phyloP scores from a whole-genome alignment of 2,888 invertebrate species.

The Scaptomyza caliginosa region DNA sequence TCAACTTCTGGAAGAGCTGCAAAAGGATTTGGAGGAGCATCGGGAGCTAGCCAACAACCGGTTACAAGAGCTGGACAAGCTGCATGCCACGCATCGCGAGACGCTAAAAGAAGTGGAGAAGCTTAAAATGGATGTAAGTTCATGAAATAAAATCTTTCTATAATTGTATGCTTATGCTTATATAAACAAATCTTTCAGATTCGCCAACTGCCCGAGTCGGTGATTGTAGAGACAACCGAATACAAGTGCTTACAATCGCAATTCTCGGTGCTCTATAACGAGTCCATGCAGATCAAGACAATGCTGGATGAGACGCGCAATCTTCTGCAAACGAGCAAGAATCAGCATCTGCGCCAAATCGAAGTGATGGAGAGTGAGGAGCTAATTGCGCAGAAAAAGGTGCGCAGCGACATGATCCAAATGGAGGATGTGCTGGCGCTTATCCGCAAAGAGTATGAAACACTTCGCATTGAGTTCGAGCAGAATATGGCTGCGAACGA shows the following conservation, averaged over 20 bases:
- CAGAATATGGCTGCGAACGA: slow-evolving; percentile 99
- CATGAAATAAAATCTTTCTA: not conserved
- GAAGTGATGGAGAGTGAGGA: slow-evolving; percentile 99
- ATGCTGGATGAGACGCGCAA: slow-evolving; percentile 95
- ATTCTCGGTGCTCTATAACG: slow-evolving; percentile 98
- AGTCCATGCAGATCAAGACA: slow-evolving; percentile 97
- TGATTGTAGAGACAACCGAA: slow-evolving; percentile 98
- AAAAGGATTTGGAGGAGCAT: slow-evolving; percentile 96
- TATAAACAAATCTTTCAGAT: slow-evolving; percentile 86
- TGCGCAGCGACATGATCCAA: slow-evolving; percentile 98
- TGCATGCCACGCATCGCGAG: slow-evolving; percentile 96
- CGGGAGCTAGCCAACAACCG: slow-evolving; percentile 96
- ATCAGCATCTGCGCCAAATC: slow-evolving; percentile 96
- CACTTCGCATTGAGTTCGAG: slow-evolving; percentile 98
- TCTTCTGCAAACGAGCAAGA: slow-evolving; percentile 95
- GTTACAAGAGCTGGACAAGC: slow-evolving; percentile 95
- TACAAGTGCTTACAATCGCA: slow-evolving; percentile 99
- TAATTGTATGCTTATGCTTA: not conserved
- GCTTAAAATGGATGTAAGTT: slow-evolving; percentile 96
- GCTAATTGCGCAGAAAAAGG: slow-evolving; percentile 95
- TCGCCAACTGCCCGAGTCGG: slow-evolving; percentile 96
- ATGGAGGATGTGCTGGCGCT: slow-evolving; percentile 97
- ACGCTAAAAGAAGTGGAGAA: slow-evolving; percentile 97
- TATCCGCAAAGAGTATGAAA: slow-evolving; percentile 97
- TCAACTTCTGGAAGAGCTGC: slow-evolving; percentile 92